Percentiles rank a stretch among this genome's conserved stretches.
These are phyloP conservation scores for Drosophila repletoides DNA, from an alignment of 1,140 invertebrate genomes.

Conservation along the genomic window DNA sequence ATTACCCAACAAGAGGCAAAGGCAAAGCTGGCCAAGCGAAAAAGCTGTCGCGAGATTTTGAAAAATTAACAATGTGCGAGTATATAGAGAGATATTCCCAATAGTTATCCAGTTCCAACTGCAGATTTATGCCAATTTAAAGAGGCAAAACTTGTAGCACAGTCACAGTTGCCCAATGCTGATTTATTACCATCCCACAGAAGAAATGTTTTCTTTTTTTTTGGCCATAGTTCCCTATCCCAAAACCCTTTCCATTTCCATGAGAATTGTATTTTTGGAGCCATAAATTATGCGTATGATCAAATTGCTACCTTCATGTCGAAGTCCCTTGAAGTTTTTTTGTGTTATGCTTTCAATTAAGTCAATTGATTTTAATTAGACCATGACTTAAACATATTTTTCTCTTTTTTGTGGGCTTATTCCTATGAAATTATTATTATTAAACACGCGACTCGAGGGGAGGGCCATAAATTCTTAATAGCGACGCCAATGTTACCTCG, in stretches of 20 bases:
- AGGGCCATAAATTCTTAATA: background rate
- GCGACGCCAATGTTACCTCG: slow-evolving; percentile 49
- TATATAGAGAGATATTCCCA: slow-evolving; percentile 18
- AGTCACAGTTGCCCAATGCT: slow-evolving; percentile 63
- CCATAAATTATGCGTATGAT: slow-evolving; percentile 69
- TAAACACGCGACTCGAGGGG: slow-evolving; percentile 65
- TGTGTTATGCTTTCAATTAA: slow-evolving; percentile 78
- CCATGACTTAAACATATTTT: slow-evolving; percentile 66
- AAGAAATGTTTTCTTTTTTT: too few species aligned
- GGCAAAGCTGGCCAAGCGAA: slow-evolving; percentile 32
- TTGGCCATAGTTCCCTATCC: slow-evolving; percentile 6
- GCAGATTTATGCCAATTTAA: slow-evolving; percentile 76
- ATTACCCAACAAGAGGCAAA: slow-evolving; percentile 46
- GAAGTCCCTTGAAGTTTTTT: slow-evolving; percentile 26
- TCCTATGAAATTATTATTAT: slow-evolving; percentile 77
- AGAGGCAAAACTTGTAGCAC: slow-evolving; percentile 37
- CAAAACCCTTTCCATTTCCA: background rate
- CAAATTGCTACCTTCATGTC: slow-evolving; percentile 78
- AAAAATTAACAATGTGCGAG: slow-evolving; percentile 69
- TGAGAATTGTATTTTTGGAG: slow-evolving; percentile 8
- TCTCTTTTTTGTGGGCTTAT: slow-evolving; percentile 66
- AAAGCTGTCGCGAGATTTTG: slow-evolving; percentile 74
- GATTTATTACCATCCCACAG: slow-evolving; percentile 49
- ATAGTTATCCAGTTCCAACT: slow-evolving; percentile 6
- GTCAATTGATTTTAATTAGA: slow-evolving; percentile 81